Conservation (phyloP, 92 coral and sea anemone species). For the Heteractis magnifica region DNA sequence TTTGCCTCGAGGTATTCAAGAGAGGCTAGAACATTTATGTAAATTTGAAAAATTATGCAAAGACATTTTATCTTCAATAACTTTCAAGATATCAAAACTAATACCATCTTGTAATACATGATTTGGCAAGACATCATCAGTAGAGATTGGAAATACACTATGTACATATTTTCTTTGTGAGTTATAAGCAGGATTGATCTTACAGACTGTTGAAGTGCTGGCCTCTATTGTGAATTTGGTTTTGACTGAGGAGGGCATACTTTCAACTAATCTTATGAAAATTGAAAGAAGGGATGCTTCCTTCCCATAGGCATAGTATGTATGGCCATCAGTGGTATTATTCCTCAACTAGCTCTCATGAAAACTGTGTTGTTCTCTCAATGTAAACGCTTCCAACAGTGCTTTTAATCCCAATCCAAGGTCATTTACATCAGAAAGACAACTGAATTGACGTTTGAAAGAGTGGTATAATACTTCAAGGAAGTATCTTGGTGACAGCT, state of each 20-base stretch:
- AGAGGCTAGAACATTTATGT: slow-evolving; percentile 15
- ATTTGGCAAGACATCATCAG: not conserved
- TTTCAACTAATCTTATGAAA: slow-evolving; percentile 22
- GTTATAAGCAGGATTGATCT: not conserved
- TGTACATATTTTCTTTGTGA: not conserved
- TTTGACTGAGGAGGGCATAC: slow-evolving; percentile 8
- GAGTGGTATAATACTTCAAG: slow-evolving; percentile 46
- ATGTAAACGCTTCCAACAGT: slow-evolving; percentile 10
- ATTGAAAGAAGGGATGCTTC: slow-evolving; percentile 38
- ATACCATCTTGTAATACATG: slow-evolving; percentile 15
- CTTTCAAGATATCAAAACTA: slow-evolving; percentile 25
- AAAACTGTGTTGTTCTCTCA: slow-evolving; percentile 25
- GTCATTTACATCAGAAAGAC: slow-evolving; percentile 5
- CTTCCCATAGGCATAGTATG: slow-evolving; percentile 40
- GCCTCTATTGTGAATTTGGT: slow-evolving; percentile 24
- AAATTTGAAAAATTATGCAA: slow-evolving; percentile 1
- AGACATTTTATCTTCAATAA: slow-evolving; percentile 25
- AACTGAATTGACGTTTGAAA: slow-evolving; percentile 32
- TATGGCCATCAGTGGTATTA: slow-evolving; percentile 35
- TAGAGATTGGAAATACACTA: not conserved
- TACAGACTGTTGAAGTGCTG: slow-evolving; percentile 15
- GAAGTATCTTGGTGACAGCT: slow-evolving; percentile 52
- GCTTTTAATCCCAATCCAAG: slow-evolving; percentile 14
- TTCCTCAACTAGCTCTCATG: slow-evolving; percentile 35
- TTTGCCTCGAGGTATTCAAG: too few relatives aligned